Base-by-base conservation (phyloP, 2,797 vertebrate species). In the Mastacembelus armatus region DNA sequence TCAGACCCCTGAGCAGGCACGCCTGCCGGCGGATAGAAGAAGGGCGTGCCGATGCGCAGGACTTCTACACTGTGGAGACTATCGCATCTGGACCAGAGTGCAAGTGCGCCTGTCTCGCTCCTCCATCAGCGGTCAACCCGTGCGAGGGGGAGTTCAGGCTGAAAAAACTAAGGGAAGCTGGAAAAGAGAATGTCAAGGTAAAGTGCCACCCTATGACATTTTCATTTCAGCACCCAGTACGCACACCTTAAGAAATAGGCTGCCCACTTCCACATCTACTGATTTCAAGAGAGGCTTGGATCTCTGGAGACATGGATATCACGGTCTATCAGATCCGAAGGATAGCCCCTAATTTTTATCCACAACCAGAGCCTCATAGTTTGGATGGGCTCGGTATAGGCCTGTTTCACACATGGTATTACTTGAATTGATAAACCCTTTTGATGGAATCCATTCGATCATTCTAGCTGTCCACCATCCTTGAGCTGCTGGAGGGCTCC, bases 61-160 rank as follows among this genome's bases (percentile, higher is more conserved):
- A 98, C 71, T 95, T 94, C 81, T 98, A 95, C 92, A 95, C 94
- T 0, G 96, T 99, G 92, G 97, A 99, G 83, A 98, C 97, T 18
- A 93, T 98, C 89, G 95, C 95, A 7, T 96, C 96, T 0, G 96
- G 96, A 58, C 90, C 95, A 0, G 85, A 92, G 83, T 98, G 97
- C 94, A 97, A 97, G 86, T 99, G 97, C 83, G 92, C 96, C 0
- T 99, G 98, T 9, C 90, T 97, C 10, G 97, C 96, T 0, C 97
- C 97, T 8, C 95, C 95, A 0, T 96, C 97, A 0, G 95, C 96
- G 0, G 92, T 98, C 87, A 96, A 97, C 49, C 96, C 96, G 0
- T 99, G 97, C 0, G 95, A 97, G 79, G 96, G 94, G 2, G 96
- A 96, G 84, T 96, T 92, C 90, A 92, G 96, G 81, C 92, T 97